Conservation (phyloP, 2,888 invertebrate genomes). For the Latrodectus hesperus region DNA sequence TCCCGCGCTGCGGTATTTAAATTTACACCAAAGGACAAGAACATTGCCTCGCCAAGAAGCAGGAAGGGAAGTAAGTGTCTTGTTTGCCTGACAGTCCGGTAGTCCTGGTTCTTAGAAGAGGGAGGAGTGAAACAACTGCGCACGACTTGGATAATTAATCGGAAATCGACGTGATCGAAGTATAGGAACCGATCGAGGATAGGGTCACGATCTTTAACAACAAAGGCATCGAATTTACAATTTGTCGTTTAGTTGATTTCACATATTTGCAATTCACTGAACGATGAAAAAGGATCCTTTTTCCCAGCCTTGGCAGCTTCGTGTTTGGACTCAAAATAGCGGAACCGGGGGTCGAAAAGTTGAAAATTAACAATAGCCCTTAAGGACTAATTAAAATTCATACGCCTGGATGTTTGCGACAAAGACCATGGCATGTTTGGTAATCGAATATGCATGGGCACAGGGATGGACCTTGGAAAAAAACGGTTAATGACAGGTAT, state of each 20-base stretch:
- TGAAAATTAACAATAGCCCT: slow-evolving; percentile 1
- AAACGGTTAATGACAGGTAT: slow-evolving; percentile 20
- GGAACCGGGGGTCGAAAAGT: not conserved
- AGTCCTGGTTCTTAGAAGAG: not conserved
- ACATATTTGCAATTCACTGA: no score
- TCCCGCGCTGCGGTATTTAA: no score
- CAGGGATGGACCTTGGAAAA: slow-evolving; percentile 5
- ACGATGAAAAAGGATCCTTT: not conserved
- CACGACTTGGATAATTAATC: slow-evolving; percentile 48
- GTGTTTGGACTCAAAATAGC: slow-evolving; percentile 28
- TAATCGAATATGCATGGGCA: slow-evolving; percentile 46
- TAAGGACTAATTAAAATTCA: slow-evolving; percentile 29
- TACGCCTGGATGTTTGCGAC: not conserved
- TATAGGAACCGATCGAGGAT: slow-evolving; percentile 41
- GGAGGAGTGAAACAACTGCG: slow-evolving; percentile 10
- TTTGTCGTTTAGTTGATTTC: not conserved
- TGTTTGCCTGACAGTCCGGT: not conserved
- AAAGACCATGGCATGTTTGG: slow-evolving; percentile 1
- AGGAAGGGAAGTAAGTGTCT: not conserved
- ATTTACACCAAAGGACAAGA: no score
- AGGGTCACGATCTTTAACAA: slow-evolving; percentile 34
- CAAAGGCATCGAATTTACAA: slow-evolving; percentile 36
- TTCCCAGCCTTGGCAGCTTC: slow-evolving; percentile 48
- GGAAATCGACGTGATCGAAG: slow-evolving; percentile 50
- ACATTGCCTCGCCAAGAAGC: not conserved